phyloP scores from a whole-genome alignment of 2,797 vertebrate species.

The Halcyon smyrnensis region DNA sequence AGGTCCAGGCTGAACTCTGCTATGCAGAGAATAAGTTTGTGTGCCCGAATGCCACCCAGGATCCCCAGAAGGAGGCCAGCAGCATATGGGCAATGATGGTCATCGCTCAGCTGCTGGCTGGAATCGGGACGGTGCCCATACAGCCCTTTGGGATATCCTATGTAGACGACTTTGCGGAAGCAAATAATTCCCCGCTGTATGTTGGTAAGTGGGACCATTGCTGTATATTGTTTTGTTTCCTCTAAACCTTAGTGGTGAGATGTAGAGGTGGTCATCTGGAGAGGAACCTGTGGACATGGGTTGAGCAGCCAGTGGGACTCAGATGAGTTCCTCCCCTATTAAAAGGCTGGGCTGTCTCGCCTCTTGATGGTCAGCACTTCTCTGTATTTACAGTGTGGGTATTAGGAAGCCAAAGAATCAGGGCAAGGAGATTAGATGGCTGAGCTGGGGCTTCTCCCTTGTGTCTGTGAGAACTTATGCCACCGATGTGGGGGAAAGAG shows the following conservation, averaged over 20 bases:
- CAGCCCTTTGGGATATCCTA: conserved; percentile 98
- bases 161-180: conserved; percentile 90
- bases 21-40: conserved; percentile 64
- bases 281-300: background rate
- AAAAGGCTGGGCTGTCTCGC: background rate
- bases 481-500: background rate
- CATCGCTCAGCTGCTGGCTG: conserved; percentile 90
- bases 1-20: conserved; percentile 81
- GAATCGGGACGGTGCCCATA: conserved; percentile 93
- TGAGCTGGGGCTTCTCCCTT: background rate
- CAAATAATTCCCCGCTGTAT: conserved; percentile 90
- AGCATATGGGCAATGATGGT: conserved; percentile 92
- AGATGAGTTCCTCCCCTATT: background rate
- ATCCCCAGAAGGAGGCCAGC: conserved; percentile 80
- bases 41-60: conserved; percentile 30
- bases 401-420: background rate
- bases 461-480: background rate
- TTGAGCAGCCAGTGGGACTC: background rate
- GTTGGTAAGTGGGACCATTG: conserved; percentile 82
- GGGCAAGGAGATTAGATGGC: background rate
- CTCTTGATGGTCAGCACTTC: background rate
- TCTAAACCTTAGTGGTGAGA: background rate
- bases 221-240: rapidly evolving
- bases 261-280: background rate
- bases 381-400: background rate